Conservation (phyloP, 2,797 vertebrate genomes). For the Sciaenops ocellatus region DNA sequence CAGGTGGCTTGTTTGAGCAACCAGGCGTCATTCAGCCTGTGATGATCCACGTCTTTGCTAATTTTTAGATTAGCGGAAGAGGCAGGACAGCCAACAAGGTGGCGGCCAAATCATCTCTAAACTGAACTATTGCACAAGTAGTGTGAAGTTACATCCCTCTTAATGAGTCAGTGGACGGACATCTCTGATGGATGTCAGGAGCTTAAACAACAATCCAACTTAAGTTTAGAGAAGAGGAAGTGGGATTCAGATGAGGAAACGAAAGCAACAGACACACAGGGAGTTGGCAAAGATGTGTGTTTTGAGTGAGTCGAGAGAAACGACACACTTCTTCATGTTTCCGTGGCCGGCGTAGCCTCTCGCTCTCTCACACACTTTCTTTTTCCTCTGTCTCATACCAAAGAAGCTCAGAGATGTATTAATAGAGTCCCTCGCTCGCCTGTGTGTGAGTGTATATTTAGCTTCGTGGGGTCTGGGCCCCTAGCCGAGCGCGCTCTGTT, state of each 20-base stretch:
- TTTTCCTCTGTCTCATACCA: conserved; percentile 60
- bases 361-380: conserved; percentile 33
- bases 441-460: conserved; percentile 82
- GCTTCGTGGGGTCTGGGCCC: conserved; percentile 71
- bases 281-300: conserved; percentile 12
- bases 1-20: no score
- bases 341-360: conserved; percentile 2
- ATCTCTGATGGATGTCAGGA: not conserved
- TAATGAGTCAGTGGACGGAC: not conserved
- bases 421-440: conserved; percentile 72
- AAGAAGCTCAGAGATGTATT: conserved; percentile 75
- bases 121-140: not conserved
- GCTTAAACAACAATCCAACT: conserved; percentile 25
- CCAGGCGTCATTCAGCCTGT: no score
- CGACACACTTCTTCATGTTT: conserved; percentile 9
- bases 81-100: not conserved
- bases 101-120: not conserved
- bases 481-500: conserved; percentile 52
- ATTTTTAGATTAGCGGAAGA: no score
- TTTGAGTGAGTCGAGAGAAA: conserved; percentile 35
- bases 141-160: not conserved
- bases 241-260: conserved; percentile 53
- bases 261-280: conserved; percentile 51
- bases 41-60: no score
- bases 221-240: conserved; percentile 44